Percentiles rank a stretch among this genome's conserved stretches.
Evolutionary conservation across 2,888 invertebrate genomes (phyloP).

Genomic region (Lycocerus yunnanus): DNA sequence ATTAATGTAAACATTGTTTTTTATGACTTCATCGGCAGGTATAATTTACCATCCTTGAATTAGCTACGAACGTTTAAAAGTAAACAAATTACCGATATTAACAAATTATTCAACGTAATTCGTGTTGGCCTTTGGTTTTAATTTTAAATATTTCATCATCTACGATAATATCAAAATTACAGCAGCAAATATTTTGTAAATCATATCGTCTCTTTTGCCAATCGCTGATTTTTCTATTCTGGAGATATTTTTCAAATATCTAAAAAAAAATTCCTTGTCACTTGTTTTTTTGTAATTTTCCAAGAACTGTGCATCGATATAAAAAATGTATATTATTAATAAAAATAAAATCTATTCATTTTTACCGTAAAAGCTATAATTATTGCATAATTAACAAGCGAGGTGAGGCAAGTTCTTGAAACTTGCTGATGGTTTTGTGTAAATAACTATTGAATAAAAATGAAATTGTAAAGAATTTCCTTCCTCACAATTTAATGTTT

Average conservation of each 20-base stretch:
- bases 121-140: neutral
- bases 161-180: neutral
- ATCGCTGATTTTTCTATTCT: too few species aligned
- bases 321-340: too few species aligned
- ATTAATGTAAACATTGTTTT: too few species aligned
- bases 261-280: too few species aligned
- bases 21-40: neutral
- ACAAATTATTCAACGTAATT: neutral
- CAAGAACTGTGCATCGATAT: too few species aligned
- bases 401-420: neutral
- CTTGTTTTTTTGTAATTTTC: too few species aligned
- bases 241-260: too few species aligned
- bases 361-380: neutral
- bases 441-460: neutral
- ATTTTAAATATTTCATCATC: neutral
- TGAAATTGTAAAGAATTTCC: neutral
- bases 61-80: neutral
- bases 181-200: neutral
- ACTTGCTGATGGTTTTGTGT: neutral
- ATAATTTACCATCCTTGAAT: neutral
- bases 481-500: neutral
- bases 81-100: neutral
- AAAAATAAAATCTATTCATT: too few species aligned
- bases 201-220: too few species aligned
- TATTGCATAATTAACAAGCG: neutral